These are phyloP conservation scores for Xanthorhoe spadicearia DNA, from an alignment of 2,888 invertebrate genomes.

Conservation along the genomic window DNA sequence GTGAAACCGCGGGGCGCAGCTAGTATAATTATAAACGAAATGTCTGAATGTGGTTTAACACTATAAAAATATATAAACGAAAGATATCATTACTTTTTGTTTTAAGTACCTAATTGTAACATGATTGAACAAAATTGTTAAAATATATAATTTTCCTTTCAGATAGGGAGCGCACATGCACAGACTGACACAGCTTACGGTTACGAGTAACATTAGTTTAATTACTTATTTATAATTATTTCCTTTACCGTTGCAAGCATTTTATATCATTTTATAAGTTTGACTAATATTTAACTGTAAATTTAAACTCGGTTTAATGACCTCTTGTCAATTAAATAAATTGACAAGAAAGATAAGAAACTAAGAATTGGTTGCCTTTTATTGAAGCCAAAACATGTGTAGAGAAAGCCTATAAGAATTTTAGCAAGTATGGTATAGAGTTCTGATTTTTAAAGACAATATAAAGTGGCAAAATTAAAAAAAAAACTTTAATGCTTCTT, in stretches of 20 bases:
- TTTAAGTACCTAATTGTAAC: no score
- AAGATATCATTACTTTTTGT: no score
- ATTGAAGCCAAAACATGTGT: background rate
- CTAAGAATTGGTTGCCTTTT: background rate
- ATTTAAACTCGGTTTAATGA: background rate
- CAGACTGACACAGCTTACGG: slow-evolving; percentile 25
- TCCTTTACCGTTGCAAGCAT: slow-evolving; percentile 6
- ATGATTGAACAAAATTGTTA: no score
- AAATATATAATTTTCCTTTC: slow-evolving; percentile 5
- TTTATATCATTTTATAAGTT: slow-evolving; percentile 12
- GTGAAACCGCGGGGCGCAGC: no score
- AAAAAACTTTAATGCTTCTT: no score
- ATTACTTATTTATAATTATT: slow-evolving; percentile 11
- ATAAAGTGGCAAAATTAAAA: no score
- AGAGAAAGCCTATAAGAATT: background rate
- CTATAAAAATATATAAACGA: no score
- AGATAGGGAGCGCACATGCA: slow-evolving; percentile 19
- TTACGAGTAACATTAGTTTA: slow-evolving; percentile 1
- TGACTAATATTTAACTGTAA: background rate
- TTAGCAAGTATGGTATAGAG: no score
- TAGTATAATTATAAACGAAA: no score
- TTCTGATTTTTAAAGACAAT: no score
- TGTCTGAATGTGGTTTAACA: no score
- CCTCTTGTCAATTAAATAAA: background rate
- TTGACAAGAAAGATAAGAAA: background rate